Percentiles rank a stretch among this genome's conserved stretches.
phyloP scores from a whole-genome alignment of 1,140 invertebrate species.

The Lordiphosa stackelbergi region DNA sequence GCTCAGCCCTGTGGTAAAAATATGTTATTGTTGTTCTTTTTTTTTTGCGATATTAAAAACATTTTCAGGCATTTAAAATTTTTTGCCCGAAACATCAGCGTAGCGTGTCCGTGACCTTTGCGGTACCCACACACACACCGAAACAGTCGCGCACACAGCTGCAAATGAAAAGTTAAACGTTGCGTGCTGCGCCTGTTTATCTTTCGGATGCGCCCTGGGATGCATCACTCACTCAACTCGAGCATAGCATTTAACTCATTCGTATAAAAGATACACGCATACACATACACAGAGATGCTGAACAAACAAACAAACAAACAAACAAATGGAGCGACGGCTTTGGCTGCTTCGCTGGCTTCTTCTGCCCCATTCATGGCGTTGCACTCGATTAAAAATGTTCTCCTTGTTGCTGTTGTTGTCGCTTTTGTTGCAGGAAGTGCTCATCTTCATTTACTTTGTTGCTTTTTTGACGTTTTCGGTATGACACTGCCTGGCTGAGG shows the following conservation, averaged over 20 bases:
- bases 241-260: constrained; percentile 74
- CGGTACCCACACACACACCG: constrained; percentile 17
- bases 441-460: constrained; percentile 67
- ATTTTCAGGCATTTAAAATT: too few relatives aligned
- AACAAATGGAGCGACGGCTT: constrained; percentile 33
- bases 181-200: constrained; percentile 73
- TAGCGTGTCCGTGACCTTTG: constrained; percentile 65
- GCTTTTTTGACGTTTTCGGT: constrained; percentile 44
- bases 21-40: too few relatives aligned
- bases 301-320: constrained; percentile 62
- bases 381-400: constrained; percentile 8
- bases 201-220: constrained; percentile 74
- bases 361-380: constrained; percentile 5
- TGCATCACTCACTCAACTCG: constrained; percentile 74
- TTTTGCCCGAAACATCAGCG: constrained; percentile 23
- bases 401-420: constrained; percentile 47
- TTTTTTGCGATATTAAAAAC: too few relatives aligned
- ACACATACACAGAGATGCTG: constrained; percentile 17
- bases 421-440: constrained; percentile 72
- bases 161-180: constrained; percentile 74
- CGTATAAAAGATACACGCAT: constrained; percentile 66
- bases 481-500: constrained; percentile 39
- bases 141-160: constrained; percentile 13
- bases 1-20: too few relatives aligned
- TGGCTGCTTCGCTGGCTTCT: constrained; percentile 5